Evolutionary conservation across 2,797 vertebrate genomes (phyloP).

Genomic region (Sciurus vulgaris): DNA sequence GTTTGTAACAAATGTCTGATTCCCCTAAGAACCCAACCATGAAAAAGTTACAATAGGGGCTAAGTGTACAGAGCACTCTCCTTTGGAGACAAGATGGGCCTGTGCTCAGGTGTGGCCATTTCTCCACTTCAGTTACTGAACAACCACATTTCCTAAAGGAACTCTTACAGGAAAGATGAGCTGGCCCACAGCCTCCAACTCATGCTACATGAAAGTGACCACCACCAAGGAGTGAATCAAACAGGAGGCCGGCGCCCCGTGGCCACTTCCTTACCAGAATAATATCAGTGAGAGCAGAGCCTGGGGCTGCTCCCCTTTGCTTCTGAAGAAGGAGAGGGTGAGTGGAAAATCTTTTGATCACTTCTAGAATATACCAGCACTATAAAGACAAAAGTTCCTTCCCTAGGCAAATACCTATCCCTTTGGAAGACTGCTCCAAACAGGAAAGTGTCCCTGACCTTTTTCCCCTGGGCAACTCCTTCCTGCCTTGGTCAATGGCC

Average conservation of each 20-base stretch:
- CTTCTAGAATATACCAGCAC: background rate
- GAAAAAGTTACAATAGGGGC: background rate
- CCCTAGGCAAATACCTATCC: background rate
- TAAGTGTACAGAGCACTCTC: background rate
- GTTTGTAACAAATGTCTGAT: conserved; percentile 38
- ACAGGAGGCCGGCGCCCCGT: accelerated
- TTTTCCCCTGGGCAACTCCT: background rate
- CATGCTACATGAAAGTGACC: conserved; percentile 47
- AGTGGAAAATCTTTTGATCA: conserved; percentile 52
- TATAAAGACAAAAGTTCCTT: background rate
- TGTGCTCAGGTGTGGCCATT: background rate
- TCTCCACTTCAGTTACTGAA: background rate
- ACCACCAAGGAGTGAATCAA: background rate
- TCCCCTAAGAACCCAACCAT: background rate
- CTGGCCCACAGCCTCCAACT: background rate
- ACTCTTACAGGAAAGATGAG: background rate
- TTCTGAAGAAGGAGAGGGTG: conserved; percentile 14
- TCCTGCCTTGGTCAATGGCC: background rate
- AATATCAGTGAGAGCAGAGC: background rate
- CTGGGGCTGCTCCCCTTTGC: background rate
- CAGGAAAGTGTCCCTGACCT: background rate
- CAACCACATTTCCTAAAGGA: conserved; percentile 1
- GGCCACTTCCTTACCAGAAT: background rate
- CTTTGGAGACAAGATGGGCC: background rate
- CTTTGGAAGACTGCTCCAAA: background rate